Conservation (phyloP, 2,888 invertebrate species). For the Agapostemon virescens region DNA sequence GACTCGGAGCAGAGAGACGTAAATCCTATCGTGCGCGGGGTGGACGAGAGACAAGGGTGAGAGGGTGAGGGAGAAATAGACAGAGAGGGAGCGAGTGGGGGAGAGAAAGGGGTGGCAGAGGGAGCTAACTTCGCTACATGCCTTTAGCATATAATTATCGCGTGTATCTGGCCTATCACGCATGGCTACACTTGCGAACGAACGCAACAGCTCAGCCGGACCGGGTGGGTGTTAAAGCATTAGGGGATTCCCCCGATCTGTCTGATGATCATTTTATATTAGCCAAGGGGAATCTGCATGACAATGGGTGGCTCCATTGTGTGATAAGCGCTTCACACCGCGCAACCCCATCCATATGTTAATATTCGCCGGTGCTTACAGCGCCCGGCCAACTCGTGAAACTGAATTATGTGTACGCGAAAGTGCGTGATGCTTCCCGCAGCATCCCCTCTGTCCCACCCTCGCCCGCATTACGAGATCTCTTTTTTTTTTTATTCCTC, state of each 20-base stretch:
- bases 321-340: constrained; percentile 75
- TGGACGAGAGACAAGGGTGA: background rate
- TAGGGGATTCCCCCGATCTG: constrained; percentile 72
- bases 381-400: constrained; percentile 63
- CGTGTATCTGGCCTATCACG: constrained; percentile 60
- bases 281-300: constrained; percentile 75
- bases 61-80: too few relatives aligned
- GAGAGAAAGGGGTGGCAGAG: background rate
- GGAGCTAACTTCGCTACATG: constrained; percentile 44
- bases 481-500: background rate
- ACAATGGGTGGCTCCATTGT: constrained; percentile 74
- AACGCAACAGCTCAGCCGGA: constrained; percentile 61
- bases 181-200: constrained; percentile 63
- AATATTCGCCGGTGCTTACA: constrained; percentile 64
- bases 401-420: constrained; percentile 68
- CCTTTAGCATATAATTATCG: constrained; percentile 60
- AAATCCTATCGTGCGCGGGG: constrained; percentile 33
- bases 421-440: constrained; percentile 56
- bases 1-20: constrained; percentile 30
- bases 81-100: background rate
- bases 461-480: constrained; percentile 8
- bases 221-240: constrained; percentile 67
- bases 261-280: constrained; percentile 76
- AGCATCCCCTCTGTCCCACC: background rate
- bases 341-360: constrained; percentile 71